These are phyloP conservation scores for Entomyzon cyanotis DNA, from an alignment of 2,113 vertebrate genomes.

Conservation along the genomic window DNA sequence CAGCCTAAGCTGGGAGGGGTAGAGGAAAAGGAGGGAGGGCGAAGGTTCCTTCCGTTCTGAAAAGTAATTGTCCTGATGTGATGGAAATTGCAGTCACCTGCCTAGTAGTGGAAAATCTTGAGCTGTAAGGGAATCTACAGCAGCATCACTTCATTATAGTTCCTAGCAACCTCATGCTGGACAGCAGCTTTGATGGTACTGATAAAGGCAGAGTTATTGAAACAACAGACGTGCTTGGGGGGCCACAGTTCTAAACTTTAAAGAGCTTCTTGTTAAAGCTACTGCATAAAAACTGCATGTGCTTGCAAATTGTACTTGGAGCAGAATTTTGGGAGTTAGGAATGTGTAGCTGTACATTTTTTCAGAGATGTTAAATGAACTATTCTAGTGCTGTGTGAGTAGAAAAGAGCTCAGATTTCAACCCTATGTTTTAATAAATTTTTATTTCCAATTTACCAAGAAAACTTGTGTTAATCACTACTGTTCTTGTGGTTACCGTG, in stretches of 20 bases:
- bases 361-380: background rate
- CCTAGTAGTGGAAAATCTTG: conserved; percentile 44
- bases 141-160: conserved; percentile 40
- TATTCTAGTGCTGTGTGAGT: background rate
- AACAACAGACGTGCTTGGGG: background rate
- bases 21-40: conserved; percentile 47
- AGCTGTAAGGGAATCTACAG: conserved; percentile 29
- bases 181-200: conserved; percentile 42
- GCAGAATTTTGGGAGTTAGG: background rate
- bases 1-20: conserved; percentile 53
- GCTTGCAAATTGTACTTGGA: background rate
- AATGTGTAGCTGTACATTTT: background rate
- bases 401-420: background rate
- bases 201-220: conserved; percentile 32
- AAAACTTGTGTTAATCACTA: background rate
- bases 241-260: background rate
- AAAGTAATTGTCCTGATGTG: conserved; percentile 60
- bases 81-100: conserved; percentile 68
- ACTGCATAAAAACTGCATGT: background rate
- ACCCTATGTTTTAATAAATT: background rate
- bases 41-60: conserved; percentile 66
- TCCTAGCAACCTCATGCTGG: conserved; percentile 24
- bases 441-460: background rate
- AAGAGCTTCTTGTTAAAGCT: background rate
- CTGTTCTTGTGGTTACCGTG: background rate